Base-by-base conservation (phyloP, 2,113 vertebrate genomes). In the Syrmaticus mikado region DNA sequence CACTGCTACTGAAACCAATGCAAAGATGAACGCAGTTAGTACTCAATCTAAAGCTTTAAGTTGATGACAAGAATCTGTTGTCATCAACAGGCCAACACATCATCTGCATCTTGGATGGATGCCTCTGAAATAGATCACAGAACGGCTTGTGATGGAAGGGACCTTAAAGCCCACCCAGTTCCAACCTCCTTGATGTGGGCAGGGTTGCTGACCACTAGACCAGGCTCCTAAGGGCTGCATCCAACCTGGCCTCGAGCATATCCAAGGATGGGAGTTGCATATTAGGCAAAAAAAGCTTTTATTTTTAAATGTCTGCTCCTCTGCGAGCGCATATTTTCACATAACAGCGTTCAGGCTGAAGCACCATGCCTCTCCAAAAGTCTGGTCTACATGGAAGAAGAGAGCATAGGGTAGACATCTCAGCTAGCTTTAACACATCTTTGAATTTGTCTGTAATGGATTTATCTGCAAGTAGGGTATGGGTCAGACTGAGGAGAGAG, bases 351-450 rank as follows among this genome's bases (percentile, higher is more conserved):
- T 24, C 36, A 36, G 46, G n/a, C 27, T 52, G 1, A 68, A 25
- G 70, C 20, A 15, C 36, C 25, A 10, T 0, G 0, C 3, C 34
- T 30, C 78, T 55, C 74, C 46, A 71, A 28, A 52, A 40, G 0
- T 1, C 10, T 16, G 36, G 4, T 43, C 40, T 46, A 13, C 12
- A 11, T 13, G 9, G 62, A 32, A 17, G 9, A 19, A 24, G 24
- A 14, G 7, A 61, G 34, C 38, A 34, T 0, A 21, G 64, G 28
- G 11, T 4, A 32, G 30, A 3, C 3, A 30, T 15, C 28, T 70
- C 68, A 52, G 52, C n/a, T 12, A 82, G 30, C 45, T 67, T 45
- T 34, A 45, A 17, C 1, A 1, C 6, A 6, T 3, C n/a, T 45
- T 58, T 50, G 57, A 24, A 27, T 41, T 57, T 68, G 13, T 10